Percentiles rank a stretch among this genome's conserved stretches.
Conservation (phyloP, 2,888 invertebrate species). For the Cryptophagus acutangulus region DNA sequence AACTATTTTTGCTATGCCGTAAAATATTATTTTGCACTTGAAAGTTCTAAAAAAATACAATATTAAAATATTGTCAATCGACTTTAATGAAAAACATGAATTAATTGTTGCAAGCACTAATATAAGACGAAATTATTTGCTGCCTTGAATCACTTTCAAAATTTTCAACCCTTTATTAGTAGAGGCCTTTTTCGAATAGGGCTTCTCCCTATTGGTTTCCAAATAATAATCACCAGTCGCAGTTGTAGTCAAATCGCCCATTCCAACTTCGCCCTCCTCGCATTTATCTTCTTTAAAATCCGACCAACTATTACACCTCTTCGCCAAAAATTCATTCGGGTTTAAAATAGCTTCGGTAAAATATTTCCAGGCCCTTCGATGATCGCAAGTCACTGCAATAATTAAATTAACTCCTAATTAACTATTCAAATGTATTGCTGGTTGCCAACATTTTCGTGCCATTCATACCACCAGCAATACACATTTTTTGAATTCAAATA, state of each 20-base stretch:
- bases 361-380: constrained; percentile 29
- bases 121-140: no score
- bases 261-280: constrained; percentile 23
- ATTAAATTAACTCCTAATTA: no score
- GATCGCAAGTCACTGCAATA: constrained; percentile 35
- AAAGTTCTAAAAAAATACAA: no score
- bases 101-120: no score
- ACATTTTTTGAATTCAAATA: background rate
- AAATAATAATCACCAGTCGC: constrained; percentile 32
- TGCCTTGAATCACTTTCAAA: no score
- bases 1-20: no score
- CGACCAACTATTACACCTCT: constrained; percentile 28
- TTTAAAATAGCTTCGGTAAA: constrained; percentile 34
- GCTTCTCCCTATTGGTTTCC: constrained; percentile 32
- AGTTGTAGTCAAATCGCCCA: constrained; percentile 32
- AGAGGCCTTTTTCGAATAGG: constrained; percentile 30
- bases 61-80: no score
- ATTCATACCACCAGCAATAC: background rate
- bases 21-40: no score
- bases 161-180: no score
- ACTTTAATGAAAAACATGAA: no score
- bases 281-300: constrained; percentile 25
- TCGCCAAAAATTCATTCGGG: constrained; percentile 28
- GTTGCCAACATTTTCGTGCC: no score
- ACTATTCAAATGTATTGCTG: no score